Base-by-base conservation (phyloP, 2,888 invertebrate species). In the Horisme vitalbata region DNA sequence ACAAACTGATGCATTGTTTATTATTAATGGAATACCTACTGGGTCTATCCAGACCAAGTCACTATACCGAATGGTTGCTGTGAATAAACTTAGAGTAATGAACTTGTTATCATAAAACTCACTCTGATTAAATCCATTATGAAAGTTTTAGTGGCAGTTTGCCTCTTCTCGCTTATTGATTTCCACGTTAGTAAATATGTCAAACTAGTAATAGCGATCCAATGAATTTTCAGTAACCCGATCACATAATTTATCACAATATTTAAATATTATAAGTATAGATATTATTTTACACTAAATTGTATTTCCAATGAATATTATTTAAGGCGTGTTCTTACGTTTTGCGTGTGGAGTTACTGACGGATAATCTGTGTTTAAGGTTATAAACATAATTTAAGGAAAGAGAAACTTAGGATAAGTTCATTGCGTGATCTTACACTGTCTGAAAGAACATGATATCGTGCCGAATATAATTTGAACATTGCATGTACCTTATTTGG, bases 121-220 rank as follows among this genome's bases (percentile, higher is more conserved):
- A 48, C 47, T 28, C 20, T 48, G 9, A 43, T 38, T 30, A 48
- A 20, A 33, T 28, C 43, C 47, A 48, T 48, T 32, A 18, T 14
- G 8, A 4, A 2, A 26, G 15, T 13, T 12, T 8, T 12, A 7
- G 10, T 26, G 4, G 11, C 3, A 27, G 12, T 27, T 8, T n/a
- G n/a, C n/a, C n/a, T n/a, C n/a, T n/a, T n/a, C n/a, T n/a, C n/a
- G n/a, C n/a, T n/a, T n/a, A n/a, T n/a, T n/a, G n/a, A n/a, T n/a
- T n/a, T n/a, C n/a, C n/a, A n/a, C n/a, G n/a, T n/a, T n/a, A n/a
- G n/a, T n/a, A n/a, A n/a, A n/a, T n/a, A n/a, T n/a, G n/a, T n/a
- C n/a, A n/a, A n/a, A n/a, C n/a, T n/a, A n/a, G n/a, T n/a, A 2
- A 4, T 18, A 1, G 2, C 4, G 2, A 21, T 13, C n/a, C 12